Evolutionary conservation across 2,888 invertebrate genomes (phyloP).

Genomic region (Agrotis exclamationis): DNA sequence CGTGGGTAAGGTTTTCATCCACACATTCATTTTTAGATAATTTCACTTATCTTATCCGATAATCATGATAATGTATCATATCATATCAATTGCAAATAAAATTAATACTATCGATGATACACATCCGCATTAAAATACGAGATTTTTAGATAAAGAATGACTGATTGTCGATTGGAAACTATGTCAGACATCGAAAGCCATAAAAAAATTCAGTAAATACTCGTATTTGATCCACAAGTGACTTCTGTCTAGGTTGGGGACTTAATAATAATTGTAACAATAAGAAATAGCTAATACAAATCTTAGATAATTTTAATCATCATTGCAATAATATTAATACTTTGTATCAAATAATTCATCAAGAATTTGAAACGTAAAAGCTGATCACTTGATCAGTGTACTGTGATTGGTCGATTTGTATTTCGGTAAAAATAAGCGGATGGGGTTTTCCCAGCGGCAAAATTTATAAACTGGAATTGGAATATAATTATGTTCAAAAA

Average conservation of each 20-base stretch:
- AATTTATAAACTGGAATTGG: background rate
- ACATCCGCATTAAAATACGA: constrained; percentile 51
- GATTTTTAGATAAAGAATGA: constrained; percentile 48
- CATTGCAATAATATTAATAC: constrained; percentile 13
- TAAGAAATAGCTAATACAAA: background rate
- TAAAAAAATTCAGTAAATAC: background rate
- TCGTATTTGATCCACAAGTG: background rate
- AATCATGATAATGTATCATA: constrained; percentile 54
- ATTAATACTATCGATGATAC: constrained; percentile 40
- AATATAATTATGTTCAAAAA: background rate
- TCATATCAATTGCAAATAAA: constrained; percentile 56
- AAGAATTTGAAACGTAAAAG: constrained; percentile 20
- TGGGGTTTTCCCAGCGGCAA: constrained; percentile 3
- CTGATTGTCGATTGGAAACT: constrained; percentile 36
- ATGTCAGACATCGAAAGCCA: constrained; percentile 8
- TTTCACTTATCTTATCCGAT: constrained; percentile 47
- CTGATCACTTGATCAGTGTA: background rate
- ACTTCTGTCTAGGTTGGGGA: background rate
- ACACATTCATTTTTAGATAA: constrained; percentile 43
- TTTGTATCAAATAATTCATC: constrained; percentile 9
- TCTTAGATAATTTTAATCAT: constrained; percentile 24
- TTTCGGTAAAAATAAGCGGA: background rate
- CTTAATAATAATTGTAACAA: background rate
- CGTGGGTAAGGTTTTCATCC: too few species aligned
- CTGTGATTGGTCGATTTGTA: constrained; percentile 6